A percentile compares a stretch with the other conserved stretches of the same genome.
Conservation (phyloP, 2,888 invertebrate species). For the Caenorhabditis panamensis region DNA sequence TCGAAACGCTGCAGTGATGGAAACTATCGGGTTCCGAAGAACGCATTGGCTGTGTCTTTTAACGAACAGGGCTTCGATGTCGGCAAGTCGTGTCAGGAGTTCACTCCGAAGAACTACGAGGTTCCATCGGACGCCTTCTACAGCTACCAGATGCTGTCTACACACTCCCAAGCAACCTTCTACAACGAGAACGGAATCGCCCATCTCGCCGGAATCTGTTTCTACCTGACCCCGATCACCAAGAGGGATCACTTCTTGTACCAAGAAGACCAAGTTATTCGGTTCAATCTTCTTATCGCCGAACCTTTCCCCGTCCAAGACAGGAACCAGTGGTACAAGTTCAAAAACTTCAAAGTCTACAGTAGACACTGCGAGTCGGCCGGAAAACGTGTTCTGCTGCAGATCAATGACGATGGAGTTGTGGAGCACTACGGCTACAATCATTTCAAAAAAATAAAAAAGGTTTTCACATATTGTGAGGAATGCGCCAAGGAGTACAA, state of each 20-base stretch:
- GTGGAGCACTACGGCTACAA: neutral
- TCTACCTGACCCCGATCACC: neutral
- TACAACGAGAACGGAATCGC: constrained; percentile 3
- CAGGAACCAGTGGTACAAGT: neutral
- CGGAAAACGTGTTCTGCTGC: neutral
- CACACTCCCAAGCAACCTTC: constrained; percentile 5
- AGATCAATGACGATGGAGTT: neutral
- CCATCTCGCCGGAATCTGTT: constrained; percentile 12
- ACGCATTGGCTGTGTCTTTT: neutral
- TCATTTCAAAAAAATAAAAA: no score
- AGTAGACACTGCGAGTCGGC: neutral
- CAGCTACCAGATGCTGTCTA: constrained; percentile 7
- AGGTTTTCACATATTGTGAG: neutral
- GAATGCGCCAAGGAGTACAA: constrained; percentile 11
- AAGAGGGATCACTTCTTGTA: neutral
- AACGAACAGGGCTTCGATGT: neutral
- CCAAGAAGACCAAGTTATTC: neutral
- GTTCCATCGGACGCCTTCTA: neutral
- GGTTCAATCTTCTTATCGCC: neutral
- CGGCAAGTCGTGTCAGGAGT: neutral
- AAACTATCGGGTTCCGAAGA: neutral
- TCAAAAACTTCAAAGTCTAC: neutral
- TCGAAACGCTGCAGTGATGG: neutral
- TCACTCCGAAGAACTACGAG: neutral
- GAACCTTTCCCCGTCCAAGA: neutral